Base-by-base conservation (phyloP, 53 echinoderm and acorn worm genomes). In the Holothuria leucospilota region DNA sequence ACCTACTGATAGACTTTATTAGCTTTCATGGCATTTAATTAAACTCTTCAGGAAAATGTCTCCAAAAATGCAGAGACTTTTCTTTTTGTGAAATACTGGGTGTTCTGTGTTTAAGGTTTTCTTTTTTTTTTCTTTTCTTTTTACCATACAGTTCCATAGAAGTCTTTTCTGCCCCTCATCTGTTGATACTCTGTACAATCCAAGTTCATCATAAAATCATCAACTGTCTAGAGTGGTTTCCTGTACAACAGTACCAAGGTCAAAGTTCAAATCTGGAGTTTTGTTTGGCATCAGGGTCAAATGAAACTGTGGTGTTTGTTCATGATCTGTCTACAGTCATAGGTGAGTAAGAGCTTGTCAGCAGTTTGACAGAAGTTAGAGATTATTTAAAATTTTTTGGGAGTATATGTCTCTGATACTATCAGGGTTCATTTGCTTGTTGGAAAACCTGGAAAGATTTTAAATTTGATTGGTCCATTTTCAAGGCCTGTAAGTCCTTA, bases 151-250 rank as follows among this genome's bases (percentile, higher is more conserved):
- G 97, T 40, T 96, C 97, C 23, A 93, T 96, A 29, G 94, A 96
- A 58, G 51, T 96, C 20, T 91, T 93, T 51, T 89, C 63, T 8
- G 87, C 91, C 21, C 95, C 97, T 25, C 87, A 90, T 64, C 90
- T 96, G 16, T 86, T 78, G 40, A 27, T 91, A 38, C 73, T 95
- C 24, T 96, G 94, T 27, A 89, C 90, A 40, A 95, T 96, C 16
- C 90, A 91, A 82, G 93, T 93, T 63, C 97, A 96, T 49, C 90
- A 90, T 71, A 96, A 96, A 79, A 89, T 96, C 69, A 93, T 96
- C 80, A 96, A 96, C 90, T 96, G 97, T 71, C 93, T 96, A 30
- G 39, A 84, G 62, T 96, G 96, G 96, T 94, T 91, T 72, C 96
- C 94, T 23, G 60, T 23, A 65, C 86, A 67, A 26, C 20, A 73